These are phyloP conservation scores for Zapus hudsonius DNA, from an alignment of 2,113 vertebrate genomes.

Conservation along the genomic window DNA sequence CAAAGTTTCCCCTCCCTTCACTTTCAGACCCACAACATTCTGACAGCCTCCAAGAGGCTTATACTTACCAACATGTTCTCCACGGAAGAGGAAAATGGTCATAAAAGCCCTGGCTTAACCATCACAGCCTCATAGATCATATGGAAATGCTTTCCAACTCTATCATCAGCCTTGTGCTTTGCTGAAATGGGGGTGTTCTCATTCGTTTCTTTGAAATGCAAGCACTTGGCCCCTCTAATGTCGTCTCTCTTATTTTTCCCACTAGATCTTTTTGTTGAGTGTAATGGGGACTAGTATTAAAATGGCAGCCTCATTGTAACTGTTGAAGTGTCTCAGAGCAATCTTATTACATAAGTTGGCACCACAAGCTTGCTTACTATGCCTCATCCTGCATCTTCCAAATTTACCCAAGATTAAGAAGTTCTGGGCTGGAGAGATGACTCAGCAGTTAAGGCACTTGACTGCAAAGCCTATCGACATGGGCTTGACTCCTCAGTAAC, in stretches of 20 bases:
- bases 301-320: not conserved
- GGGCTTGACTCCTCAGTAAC: too few species aligned
- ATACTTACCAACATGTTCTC: too few species aligned
- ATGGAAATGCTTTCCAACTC: not conserved
- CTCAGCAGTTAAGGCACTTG: too few species aligned
- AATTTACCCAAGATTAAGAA: not conserved
- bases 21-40: not conserved
- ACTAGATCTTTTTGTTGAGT: too few species aligned
- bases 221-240: too few species aligned
- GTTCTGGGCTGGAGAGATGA: too few species aligned
- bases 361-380: not conserved
- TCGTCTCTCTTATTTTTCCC: not conserved
- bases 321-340: not conserved
- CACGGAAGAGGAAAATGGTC: too few species aligned
- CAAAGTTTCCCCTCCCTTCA: not conserved
- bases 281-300: too few species aligned
- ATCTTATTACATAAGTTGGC: not conserved
- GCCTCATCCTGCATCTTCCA: not conserved
- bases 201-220: not conserved
- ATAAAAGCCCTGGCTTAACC: too few species aligned
- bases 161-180: not conserved
- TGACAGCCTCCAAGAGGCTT: not conserved
- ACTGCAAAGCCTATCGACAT: too few species aligned
- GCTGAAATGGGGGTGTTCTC: not conserved
- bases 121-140: too few species aligned